Evolutionary conservation across 2,888 invertebrate genomes (phyloP), one percentile per base, ranked within the genome.

Genomic region (Microlaimidae sp.): DNA sequence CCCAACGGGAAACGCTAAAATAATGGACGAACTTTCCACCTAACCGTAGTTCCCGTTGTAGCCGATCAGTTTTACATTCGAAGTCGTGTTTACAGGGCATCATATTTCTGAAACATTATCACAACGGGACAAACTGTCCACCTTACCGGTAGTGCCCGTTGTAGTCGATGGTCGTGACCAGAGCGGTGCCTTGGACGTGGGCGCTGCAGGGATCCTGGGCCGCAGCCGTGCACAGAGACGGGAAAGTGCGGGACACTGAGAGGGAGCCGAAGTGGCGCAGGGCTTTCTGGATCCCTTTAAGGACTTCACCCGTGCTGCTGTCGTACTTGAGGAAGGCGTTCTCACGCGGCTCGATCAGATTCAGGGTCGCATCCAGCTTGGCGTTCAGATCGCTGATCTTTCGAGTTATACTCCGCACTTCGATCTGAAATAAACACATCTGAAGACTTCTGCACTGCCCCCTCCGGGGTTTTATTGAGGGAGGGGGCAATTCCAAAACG

Each of bases 161-260:
- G 70, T 88, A 88, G 74, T 90, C 89, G 29, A 76, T 72, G 1
- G 78, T 76, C 29, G 68, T 70, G 21, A 78, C 67, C 10, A 66
- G 65, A 7, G 74, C 71, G n/a, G 66, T 64, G 2, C 73, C 70
- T 55, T 73, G 71, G 29, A 78, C 68, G 59, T 76, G 72, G 5
- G 23, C 43, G 5, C 7, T n/a, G 7, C 21, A 5, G 21, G 43
- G 43, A 32, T 7, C 10, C 32, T 32, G 10, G 32, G 7, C 17
- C 17, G 76, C 77, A 41, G 81, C 78, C 1, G 80, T 79, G 68
- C 83, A 85, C n/a, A 85, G 73, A 49, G 83, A 82, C 3, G 89
- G 88, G 73, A 87, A 84, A 3, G 89, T 88, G n/a, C 85, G 87
- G 66, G 84, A 84, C 42, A 85, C 85, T 59, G 82, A 78, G 25